Conservation (phyloP, 2,888 invertebrate genomes). For the Stenodera caucasica region DNA sequence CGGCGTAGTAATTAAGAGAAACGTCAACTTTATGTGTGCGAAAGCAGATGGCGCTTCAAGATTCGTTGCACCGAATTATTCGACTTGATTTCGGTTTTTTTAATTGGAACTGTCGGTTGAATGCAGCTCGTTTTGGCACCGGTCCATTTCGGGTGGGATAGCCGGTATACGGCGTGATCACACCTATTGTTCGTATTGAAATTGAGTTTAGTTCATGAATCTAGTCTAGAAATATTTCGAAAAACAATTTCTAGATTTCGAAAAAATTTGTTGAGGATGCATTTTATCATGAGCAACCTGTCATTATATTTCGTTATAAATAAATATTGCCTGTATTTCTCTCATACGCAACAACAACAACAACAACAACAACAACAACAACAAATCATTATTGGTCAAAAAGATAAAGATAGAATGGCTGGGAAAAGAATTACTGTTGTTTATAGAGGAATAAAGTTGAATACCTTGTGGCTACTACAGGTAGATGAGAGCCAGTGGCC, state of each 20-base stretch:
- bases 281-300: constrained; percentile 20
- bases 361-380: no score
- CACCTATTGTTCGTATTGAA: not conserved
- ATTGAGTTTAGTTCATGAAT: no score
- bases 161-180: no score
- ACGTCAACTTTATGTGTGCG: not conserved
- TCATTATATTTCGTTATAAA: constrained; percentile 20
- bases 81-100: no score
- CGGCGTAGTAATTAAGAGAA: constrained; percentile 21
- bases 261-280: constrained; percentile 24
- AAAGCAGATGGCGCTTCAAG: constrained; percentile 2
- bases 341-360: constrained; percentile 23
- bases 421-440: constrained; percentile 13
- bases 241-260: not conserved
- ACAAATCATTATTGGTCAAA: constrained; percentile 25
- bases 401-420: constrained; percentile 25
- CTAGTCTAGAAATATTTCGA: no score
- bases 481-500: constrained; percentile 34
- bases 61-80: no score
- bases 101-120: no score
- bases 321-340: constrained; percentile 20
- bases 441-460: constrained; percentile 2
- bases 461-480: constrained; percentile 33
- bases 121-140: no score
- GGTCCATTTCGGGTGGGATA: no score